Conservation (phyloP, 2,797 vertebrate species). For the Chrosomus eos region DNA sequence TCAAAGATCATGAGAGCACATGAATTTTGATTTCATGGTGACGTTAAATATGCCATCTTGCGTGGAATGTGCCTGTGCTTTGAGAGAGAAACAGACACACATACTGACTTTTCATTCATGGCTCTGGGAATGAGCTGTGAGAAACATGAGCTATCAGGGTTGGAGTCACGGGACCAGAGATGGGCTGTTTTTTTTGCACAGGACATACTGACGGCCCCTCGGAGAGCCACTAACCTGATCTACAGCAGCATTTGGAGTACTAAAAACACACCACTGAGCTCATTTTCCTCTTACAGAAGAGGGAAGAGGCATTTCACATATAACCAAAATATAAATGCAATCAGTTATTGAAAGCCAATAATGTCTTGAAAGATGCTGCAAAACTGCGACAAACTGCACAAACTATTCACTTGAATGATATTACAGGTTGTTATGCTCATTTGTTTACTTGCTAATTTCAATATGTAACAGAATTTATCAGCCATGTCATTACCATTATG, state of each 20-base stretch:
- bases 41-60: background rate
- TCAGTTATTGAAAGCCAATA: background rate
- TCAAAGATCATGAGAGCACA: background rate
- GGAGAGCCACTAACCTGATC: slow-evolving; percentile 28
- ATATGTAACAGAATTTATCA: background rate
- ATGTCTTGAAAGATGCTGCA: background rate
- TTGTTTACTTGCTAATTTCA: background rate
- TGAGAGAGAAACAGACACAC: background rate
- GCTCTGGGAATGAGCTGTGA: background rate
- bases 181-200: background rate
- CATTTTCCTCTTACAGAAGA: slow-evolving; percentile 11
- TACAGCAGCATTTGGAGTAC: slow-evolving; percentile 24
- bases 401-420: background rate
- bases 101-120: background rate
- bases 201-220: slow-evolving; percentile 28
- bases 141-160: slow-evolving; percentile 5
- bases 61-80: background rate
- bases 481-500: background rate
- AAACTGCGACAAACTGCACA: background rate
- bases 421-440: background rate
- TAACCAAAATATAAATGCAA: background rate
- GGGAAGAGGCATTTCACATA: background rate
- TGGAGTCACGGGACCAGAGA: slow-evolving; percentile 1
- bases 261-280: slow-evolving; percentile 25
- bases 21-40: background rate